Base-by-base conservation (phyloP, 1,140 invertebrate species). In the Elysia chlorotica region DNA sequence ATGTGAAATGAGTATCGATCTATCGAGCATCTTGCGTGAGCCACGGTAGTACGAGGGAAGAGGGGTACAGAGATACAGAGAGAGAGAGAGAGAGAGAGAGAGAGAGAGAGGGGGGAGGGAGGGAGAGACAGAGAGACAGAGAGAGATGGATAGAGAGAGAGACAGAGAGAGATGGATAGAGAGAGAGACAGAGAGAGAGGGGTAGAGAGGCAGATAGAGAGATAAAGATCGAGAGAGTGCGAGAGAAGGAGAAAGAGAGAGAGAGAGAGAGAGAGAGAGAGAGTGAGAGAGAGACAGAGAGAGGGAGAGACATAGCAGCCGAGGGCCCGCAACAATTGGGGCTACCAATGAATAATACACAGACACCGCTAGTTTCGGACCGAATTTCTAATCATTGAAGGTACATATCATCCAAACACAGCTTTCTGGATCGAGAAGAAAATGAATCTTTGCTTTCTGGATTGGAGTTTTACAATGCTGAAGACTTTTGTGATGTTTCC, bases 221-320 rank as follows among this genome's bases (percentile, higher is more conserved):
- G 25, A 28, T 10, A 28, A 10, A 28, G 56, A 59, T 19, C 6
- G 28, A 59, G 10, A 59, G 56, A 28, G 25, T 17, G 56, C 10
- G 28, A 28, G 56, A 59, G 56, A 28, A 25, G 25, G 56, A 28
- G 28, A 28, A 25, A 28, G 25, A 28, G 28, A 28, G 56, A 59
- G 56, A 28, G 56, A 59, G 19, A 59, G 56, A 28, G 56, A 59
- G 56, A 33, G 41, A n/a, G 48, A 68, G 41, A 17, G 30, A 68
- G 48, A 54, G 35, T 6, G 65, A 68, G 31, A 68, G 41, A 1
- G 65, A 48, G 21, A 68, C 21, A 30, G 65, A 68, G 1, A 68
- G 48, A n/a, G 56, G 65, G 21, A 68, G 31, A 21, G 65, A 56
- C 2, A 68, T 25, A 33, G 41, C 28, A 36, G 35, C 53, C 28